Evolutionary conservation across 1,140 invertebrate genomes (phyloP), one percentile per base, ranked within the genome.

Genomic region (Tetraneura akinire): DNA sequence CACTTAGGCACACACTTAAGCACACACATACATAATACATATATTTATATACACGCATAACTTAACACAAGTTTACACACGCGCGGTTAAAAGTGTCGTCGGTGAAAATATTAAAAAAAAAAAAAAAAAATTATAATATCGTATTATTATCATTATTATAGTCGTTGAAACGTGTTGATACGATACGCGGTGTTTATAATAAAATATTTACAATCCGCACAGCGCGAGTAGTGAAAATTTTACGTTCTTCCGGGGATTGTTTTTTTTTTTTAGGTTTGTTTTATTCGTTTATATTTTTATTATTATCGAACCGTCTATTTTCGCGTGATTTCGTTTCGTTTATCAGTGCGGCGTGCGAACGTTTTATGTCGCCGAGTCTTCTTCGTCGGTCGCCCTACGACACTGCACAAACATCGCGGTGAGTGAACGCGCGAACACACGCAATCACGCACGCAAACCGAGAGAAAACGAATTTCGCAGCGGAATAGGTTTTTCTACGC

Each of bases 401-500:
- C 45, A 51, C 45, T 21, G 45, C 13, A 29, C 18, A 16, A n/a
- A 71, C 16, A 29, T 51, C 16, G 68, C 26, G 68, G 68, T 71
- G 45, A 71, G 68, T 71, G 26, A 57, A 5, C 53, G 8, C 16
- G 2, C 16, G 6, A 2, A 32, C 18, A 18, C 16, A 32, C 6
- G 10, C 26, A 9, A 2, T 10, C 21, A 13, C 5, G 16, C 16
- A 2, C 18, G 42, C 5, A 62, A 32, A 32, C 14, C 11, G 14
- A 8, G 3, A 11, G 1, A 32, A 62, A 62, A 60, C 26, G 14
- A 60, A 29, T 26, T 1, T 8, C 47, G 2, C 2, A 5, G 0
- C 5, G 47, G 16, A 51, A 71, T 51, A 29, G 68, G 68, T 51
- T 51, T 71, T 71, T 51, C 23, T 16, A 45, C 23, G 23, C 47